phyloP scores from a whole-genome alignment of 2,888 invertebrate species.

The Flexamia atlantica region DNA sequence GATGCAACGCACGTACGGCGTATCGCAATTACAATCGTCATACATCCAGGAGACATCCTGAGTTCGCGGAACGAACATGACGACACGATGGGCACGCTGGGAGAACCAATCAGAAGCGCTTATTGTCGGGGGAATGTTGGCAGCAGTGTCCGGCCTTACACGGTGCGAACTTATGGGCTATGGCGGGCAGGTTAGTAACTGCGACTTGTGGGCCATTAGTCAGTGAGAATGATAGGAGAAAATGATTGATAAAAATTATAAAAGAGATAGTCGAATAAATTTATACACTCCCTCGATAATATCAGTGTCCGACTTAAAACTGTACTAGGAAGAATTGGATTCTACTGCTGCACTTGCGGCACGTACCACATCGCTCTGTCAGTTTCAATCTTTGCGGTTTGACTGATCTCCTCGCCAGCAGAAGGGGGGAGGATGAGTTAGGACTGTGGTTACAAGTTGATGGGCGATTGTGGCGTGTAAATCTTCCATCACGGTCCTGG shows the following conservation, averaged over 20 bases:
- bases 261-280: no score
- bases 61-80: slow-evolving; percentile 18
- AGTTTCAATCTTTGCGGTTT: slow-evolving; percentile 42
- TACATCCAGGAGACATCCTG: slow-evolving; percentile 30
- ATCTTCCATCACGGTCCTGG: slow-evolving; percentile 11
- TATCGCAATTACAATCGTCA: slow-evolving; percentile 57
- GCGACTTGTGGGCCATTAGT: background rate
- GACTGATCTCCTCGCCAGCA: background rate
- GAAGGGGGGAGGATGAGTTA: slow-evolving; percentile 24
- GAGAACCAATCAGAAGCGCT: slow-evolving; percentile 48
- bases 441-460: slow-evolving; percentile 43
- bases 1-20: slow-evolving; percentile 46
- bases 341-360: background rate
- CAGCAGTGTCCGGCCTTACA: slow-evolving; percentile 6
- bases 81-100: slow-evolving; percentile 25
- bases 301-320: background rate
- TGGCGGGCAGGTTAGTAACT: background rate
- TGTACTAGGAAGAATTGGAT: background rate
- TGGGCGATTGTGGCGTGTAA: slow-evolving; percentile 49
- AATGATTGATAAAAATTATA: no score
- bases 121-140: slow-evolving; percentile 51
- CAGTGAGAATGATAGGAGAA: background rate
- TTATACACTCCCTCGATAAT: no score
- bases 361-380: slow-evolving; percentile 2
- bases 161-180: background rate